Conservation (phyloP, 2,888 invertebrate species). For the Pollenia amentaria region DNA sequence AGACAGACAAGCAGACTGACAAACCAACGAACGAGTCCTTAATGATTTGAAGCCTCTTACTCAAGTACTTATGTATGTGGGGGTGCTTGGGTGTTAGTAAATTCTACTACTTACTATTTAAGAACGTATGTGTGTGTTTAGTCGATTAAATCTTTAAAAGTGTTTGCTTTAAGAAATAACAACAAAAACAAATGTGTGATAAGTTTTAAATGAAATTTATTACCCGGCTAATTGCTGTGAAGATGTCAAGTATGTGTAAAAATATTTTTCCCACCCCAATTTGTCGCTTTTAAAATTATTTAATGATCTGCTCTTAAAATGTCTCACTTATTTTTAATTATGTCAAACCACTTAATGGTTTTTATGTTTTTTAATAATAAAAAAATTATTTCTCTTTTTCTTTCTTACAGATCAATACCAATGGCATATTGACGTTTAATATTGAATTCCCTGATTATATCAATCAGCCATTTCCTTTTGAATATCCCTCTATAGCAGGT, state of each 20-base stretch:
- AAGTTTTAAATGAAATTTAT: slow-evolving; percentile 68
- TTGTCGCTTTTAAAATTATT: slow-evolving; percentile 30
- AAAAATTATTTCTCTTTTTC: neutral
- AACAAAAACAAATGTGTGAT: slow-evolving; percentile 27
- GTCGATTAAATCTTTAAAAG: slow-evolving; percentile 52
- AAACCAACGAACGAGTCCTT: slow-evolving; percentile 36
- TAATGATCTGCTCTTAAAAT: neutral
- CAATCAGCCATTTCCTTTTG: slow-evolving; percentile 95
- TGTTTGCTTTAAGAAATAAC: slow-evolving; percentile 37
- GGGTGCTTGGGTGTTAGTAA: slow-evolving; percentile 10
- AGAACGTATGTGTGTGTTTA: slow-evolving; percentile 2
- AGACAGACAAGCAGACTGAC: neutral
- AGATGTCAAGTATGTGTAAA: slow-evolving; percentile 57
- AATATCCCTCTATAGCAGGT: slow-evolving; percentile 94
- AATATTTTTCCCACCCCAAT: slow-evolving; percentile 66
- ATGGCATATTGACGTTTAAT: slow-evolving; percentile 95
- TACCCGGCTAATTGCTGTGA: slow-evolving; percentile 60
- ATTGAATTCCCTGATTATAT: slow-evolving; percentile 94
- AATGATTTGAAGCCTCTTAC: slow-evolving; percentile 16
- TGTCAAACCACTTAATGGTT: slow-evolving; percentile 23
- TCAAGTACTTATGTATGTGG: neutral
- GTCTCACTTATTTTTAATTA: slow-evolving; percentile 10
- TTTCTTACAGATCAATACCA: slow-evolving; percentile 92
- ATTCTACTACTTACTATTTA: neutral
- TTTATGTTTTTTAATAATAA: neutral